Base-by-base conservation (phyloP, 2,797 vertebrate genomes). In the Sparus aurata region DNA sequence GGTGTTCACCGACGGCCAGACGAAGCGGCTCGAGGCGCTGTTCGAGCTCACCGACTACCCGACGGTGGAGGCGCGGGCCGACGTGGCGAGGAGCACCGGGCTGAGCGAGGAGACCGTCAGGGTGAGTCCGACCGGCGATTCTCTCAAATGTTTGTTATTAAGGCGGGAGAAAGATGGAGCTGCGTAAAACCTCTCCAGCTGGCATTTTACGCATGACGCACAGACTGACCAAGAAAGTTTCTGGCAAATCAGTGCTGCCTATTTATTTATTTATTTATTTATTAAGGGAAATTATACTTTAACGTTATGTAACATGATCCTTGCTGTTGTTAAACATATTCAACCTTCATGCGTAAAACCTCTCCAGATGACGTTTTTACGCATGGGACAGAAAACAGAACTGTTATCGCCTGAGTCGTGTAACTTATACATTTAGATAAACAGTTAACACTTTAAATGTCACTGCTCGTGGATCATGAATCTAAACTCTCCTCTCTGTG, bases 41-140 rank as follows among this genome's bases (percentile, higher is more conserved):
- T 95, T 95, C 75, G 55, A 67, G 12, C 2, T 74, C 67, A 93
- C 87, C 0, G 86, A 94, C 69, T 95, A 95, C 57, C 95, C 95
- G 2, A 16, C 70, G 7, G 71, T 50, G 53, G 92, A 94, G 55
- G 83, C 71, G 17, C 93, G 95, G 0, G 91, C 91, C 0, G 69
- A 90, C 63, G 71, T 94, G 41, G 93, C 94, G 25, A 67, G 34
- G 22, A 87, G 34, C 77, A 55, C 79, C 23, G 91, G 94, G 5
- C 94, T 96, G 75, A 90, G 80, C 46, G 93, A 95, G 79, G 95
- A 96, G 79, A 94, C 87, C 5, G 90, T 95, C 43, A 80, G 95
- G 93, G 95, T 95, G 83, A 94, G 94, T 85, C 27, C 2, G 5
- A 20, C 15, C 3, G 3, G 30, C 41, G 61, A 30, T 20, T 12